Evolutionary conservation across 64 coral and sea anemone species (phyloP), one percentile per base, ranked within the genome.

Genomic region (Orbicella faveolata): DNA sequence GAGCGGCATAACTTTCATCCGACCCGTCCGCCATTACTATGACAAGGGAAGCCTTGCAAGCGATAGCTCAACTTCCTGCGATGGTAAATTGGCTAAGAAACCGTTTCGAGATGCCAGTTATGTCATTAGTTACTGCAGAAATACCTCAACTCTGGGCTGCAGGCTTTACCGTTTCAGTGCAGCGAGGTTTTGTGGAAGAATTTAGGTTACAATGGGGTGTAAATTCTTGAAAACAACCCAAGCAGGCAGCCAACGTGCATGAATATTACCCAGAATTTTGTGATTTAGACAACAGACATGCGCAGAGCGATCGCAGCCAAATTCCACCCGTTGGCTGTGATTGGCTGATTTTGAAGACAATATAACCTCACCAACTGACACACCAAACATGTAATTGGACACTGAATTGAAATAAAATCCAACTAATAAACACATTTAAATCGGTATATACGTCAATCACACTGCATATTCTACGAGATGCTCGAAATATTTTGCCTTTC

Each of bases 1-100:
- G 89, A 53, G 63, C 39, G 79, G 77, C 61, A 54, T 63, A 93
- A 72, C 82, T 84, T 55, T 97, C 95, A 34, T 97, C 92, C 5
- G 92, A 89, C 63, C 74, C 89, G 63, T 97, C 95, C 95, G 95
- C 95, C 95, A 97, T 97, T 89, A 84, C 79, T 84, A 81, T 84
- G 53, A 89, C 83, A 88, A 89, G 80, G 53, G 76, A 94, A 80
- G 59, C 92, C 78, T 68, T 72, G 68, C 86, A 88, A 64, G 78
- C 67, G 79, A 81, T 75, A 62, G 89, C 81, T 77, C 61, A 84
- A 94, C 88, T 90, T 94, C 89, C 93, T 91, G 89, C 77, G 88
- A 87, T 74, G n/a, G 76, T 79, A 86, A 75, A 36, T 80, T 63
- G 83, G 82, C 89, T 44, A 90, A 87, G 63, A 64, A 84, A 81